phyloP scores from a whole-genome alignment of 2,888 invertebrate species.

The Gonocerus acuteangulatus region DNA sequence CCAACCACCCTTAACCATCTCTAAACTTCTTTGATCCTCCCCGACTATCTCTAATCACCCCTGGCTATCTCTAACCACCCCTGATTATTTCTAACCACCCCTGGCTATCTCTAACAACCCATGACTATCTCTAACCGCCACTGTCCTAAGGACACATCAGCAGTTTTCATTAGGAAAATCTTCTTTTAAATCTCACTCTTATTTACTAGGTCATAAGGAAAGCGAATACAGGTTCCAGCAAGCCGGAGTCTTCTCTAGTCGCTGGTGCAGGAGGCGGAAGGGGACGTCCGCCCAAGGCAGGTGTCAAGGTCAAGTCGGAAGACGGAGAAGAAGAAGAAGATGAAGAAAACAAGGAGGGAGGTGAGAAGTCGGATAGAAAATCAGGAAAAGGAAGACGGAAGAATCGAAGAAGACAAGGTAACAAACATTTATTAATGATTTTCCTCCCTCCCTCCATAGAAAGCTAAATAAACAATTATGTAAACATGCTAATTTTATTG shows the following conservation, averaged over 20 bases:
- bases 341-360: conserved; percentile 39
- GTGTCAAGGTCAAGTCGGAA: conserved; percentile 31
- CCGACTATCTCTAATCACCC: too few species aligned
- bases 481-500: too few species aligned
- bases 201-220: not conserved
- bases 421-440: not conserved
- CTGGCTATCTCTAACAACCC: too few species aligned
- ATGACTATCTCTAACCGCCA: too few species aligned
- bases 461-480: not conserved
- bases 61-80: too few species aligned
- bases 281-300: not conserved
- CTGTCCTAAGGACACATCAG: too few species aligned
- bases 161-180: too few species aligned
- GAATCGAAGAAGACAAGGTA: not conserved
- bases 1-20: too few species aligned
- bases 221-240: not conserved
- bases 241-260: not conserved
- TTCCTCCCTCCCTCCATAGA: not conserved
- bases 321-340: conserved; percentile 40
- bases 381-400: conserved; percentile 15
- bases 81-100: too few species aligned
- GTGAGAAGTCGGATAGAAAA: conserved; percentile 51
- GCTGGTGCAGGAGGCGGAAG: not conserved
- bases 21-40: too few species aligned
- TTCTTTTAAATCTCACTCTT: too few species aligned